A percentile compares a stretch with the other conserved stretches of the same genome.
Evolutionary conservation across 2,797 vertebrate genomes (phyloP).

Genomic region (Eulemur rubriventer): DNA sequence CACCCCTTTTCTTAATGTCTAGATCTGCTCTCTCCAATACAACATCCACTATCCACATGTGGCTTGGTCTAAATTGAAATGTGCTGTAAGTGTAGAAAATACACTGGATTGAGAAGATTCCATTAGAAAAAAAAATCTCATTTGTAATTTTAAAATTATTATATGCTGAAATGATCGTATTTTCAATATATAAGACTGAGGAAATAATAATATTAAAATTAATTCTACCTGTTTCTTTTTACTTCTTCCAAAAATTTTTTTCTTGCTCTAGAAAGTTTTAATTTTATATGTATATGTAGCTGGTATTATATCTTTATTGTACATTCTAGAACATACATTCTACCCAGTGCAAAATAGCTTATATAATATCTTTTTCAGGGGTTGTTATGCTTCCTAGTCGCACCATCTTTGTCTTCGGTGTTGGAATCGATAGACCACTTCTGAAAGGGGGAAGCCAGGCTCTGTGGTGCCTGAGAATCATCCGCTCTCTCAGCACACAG

Average conservation of each 20-base stretch:
- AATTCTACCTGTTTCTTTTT: neutral
- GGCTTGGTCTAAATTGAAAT: neutral
- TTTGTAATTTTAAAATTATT: neutral
- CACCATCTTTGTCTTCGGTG: neutral
- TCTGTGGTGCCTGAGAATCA: neutral
- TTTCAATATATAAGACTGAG: neutral
- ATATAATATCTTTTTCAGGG: neutral
- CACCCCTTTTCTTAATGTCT: neutral
- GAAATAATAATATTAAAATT: neutral
- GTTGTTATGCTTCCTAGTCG: neutral
- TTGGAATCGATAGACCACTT: neutral
- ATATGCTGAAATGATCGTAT: neutral
- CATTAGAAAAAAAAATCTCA: neutral
- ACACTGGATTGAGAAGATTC: neutral
- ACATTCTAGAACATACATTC: neutral
- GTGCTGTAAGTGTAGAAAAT: neutral
- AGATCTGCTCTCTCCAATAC: neutral
- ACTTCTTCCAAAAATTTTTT: neutral
- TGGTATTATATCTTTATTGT: neutral
- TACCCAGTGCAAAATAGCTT: neutral
- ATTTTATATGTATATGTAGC: neutral
- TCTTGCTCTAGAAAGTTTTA: neutral
- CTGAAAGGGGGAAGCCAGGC: neutral
- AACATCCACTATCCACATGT: neutral
- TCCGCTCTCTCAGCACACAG: neutral